phyloP scores from a whole-genome alignment of 2,797 vertebrate species.

The Sus cebifrons region DNA sequence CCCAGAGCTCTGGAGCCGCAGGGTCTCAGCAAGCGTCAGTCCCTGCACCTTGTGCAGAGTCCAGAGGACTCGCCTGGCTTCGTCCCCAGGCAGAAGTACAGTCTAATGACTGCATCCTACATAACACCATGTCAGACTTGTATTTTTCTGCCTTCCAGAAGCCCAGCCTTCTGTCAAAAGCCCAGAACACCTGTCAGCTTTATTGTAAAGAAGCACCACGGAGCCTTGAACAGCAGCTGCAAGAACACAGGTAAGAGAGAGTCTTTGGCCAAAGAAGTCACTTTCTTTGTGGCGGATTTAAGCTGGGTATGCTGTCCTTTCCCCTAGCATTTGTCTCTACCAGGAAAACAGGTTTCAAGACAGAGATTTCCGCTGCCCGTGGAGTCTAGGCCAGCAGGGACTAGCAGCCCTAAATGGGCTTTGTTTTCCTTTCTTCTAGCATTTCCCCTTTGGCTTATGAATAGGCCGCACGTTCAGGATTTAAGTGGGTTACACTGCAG shows the following conservation, averaged over 20 bases:
- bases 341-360: not conserved
- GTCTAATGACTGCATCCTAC: not conserved
- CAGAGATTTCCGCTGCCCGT: not conserved
- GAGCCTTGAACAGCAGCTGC: constrained; percentile 98
- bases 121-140: not conserved
- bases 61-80: not conserved
- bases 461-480: constrained; percentile 1
- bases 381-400: too few relatives aligned
- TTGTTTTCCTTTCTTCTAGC: not conserved
- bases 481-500: not conserved
- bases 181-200: constrained; percentile 95
- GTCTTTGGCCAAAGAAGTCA: not conserved
- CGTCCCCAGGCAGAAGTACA: not conserved
- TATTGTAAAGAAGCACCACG: constrained; percentile 97
- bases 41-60: not conserved
- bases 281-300: not conserved
- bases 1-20: rapidly evolving
- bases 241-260: constrained; percentile 96
- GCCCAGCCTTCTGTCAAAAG: constrained; percentile 94
- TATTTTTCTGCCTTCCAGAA: constrained; percentile 89
- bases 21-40: not conserved
- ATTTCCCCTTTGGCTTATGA: not conserved
- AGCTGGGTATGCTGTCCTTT: not conserved
- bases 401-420: not conserved
- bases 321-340: not conserved